Evolutionary conservation across 2,113 vertebrate species (phyloP).

Genomic region (Dipodomys spectabilis): DNA sequence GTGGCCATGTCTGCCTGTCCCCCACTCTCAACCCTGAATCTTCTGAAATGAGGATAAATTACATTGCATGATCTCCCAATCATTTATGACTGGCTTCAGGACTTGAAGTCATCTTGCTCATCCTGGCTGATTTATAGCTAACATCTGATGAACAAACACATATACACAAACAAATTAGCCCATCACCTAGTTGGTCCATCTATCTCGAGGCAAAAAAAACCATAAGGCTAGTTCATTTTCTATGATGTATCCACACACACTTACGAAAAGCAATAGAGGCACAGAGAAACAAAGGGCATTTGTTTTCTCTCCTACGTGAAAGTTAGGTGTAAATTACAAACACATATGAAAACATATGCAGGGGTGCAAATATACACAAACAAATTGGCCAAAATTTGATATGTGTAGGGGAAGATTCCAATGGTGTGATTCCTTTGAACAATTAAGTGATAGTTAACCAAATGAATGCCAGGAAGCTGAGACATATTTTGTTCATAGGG

Average conservation of each 20-base stretch:
- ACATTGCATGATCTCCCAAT: neutral
- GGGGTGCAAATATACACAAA: too few relatives aligned
- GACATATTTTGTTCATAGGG: too few relatives aligned
- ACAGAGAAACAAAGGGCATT: neutral
- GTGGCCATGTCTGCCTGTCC: neutral
- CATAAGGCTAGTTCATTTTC: neutral
- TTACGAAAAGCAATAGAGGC: conserved; percentile 28
- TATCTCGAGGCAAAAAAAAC: neutral
- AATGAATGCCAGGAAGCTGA: too few relatives aligned
- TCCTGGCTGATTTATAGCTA: neutral
- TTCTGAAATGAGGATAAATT: neutral
- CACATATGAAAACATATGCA: too few relatives aligned
- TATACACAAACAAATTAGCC: neutral
- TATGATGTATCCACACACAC: neutral
- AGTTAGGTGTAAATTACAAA: too few relatives aligned
- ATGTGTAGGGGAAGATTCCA: too few relatives aligned
- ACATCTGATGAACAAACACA: neutral
- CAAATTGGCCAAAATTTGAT: too few relatives aligned
- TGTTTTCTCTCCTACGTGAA: too few relatives aligned
- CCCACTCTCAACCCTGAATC: neutral
- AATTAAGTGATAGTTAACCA: too few relatives aligned
- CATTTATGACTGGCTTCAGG: neutral
- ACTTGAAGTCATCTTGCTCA: conserved; percentile 4
- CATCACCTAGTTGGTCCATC: neutral
- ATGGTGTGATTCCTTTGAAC: too few relatives aligned